Percentiles rank a stretch among this genome's conserved stretches.
Conservation (phyloP, 2,888 invertebrate genomes). For the Myathropa florea region DNA sequence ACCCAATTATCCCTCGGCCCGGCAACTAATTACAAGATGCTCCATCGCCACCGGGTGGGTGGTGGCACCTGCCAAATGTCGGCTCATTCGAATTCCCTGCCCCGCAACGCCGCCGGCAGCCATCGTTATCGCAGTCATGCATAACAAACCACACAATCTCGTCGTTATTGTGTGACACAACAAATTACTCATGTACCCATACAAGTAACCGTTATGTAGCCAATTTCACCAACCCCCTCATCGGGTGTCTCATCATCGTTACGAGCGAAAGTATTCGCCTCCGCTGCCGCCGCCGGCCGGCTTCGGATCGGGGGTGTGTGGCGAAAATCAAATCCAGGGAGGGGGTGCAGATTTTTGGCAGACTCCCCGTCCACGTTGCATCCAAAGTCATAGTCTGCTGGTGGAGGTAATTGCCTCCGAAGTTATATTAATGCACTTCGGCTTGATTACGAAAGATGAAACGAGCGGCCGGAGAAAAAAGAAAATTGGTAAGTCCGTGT, state of each 20-base stretch:
- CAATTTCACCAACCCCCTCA: constrained; percentile 36
- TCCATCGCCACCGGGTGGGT: constrained; percentile 3
- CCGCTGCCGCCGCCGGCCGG: constrained; percentile 9
- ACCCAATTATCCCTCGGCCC: constrained; percentile 24
- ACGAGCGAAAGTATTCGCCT: not conserved
- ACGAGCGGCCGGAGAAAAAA: not conserved
- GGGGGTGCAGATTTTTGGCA: not conserved
- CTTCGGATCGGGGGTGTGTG: not conserved
- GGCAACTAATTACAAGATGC: constrained; percentile 32
- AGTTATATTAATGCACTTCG: constrained; percentile 57
- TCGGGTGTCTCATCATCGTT: constrained; percentile 52
- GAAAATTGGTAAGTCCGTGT: not conserved
- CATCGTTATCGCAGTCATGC: not conserved
- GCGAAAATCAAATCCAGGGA: not conserved
- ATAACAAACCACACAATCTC: not conserved
- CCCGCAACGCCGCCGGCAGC: not conserved
- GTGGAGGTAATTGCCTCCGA: constrained; percentile 40
- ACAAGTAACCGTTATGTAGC: constrained; percentile 32
- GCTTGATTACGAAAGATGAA: constrained; percentile 43
- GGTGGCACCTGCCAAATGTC: not conserved
- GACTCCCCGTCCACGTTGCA: constrained; percentile 3
- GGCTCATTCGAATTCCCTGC: not conserved
- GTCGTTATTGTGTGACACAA: constrained; percentile 26
- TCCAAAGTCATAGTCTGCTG: constrained; percentile 32
- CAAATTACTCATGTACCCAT: constrained; percentile 49